Evolutionary conservation across 2,797 vertebrate species (phyloP).

Genomic region (Esox lucius): DNA sequence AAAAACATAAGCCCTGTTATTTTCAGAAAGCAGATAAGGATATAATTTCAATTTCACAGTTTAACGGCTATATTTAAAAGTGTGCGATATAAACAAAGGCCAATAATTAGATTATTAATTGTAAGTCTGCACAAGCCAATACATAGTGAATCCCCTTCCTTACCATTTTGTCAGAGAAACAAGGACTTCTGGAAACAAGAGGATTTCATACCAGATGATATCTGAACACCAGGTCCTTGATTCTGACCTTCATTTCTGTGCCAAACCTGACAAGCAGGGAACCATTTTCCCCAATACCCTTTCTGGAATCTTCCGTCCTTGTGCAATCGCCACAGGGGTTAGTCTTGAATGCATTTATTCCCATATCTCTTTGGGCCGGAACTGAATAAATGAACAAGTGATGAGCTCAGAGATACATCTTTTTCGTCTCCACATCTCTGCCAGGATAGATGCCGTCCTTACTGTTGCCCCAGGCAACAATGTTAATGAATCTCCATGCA

Average conservation of each 20-base stretch:
- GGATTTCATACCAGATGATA: conserved; percentile 4
- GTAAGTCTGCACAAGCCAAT: background rate
- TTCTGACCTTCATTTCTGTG: background rate
- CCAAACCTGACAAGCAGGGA: conserved; percentile 28
- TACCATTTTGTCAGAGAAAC: background rate
- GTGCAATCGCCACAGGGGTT: background rate
- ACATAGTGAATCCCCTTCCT: background rate
- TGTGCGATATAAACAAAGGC: background rate
- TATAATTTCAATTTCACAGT: background rate
- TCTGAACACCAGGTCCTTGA: conserved; percentile 14
- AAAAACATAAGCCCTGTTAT: background rate
- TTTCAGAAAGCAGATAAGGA: background rate
- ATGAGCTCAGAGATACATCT: conserved; percentile 14
- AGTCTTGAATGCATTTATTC: conserved; percentile 4
- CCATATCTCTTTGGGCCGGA: conserved; percentile 8
- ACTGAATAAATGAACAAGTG: conserved; percentile 14
- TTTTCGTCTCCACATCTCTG: conserved; percentile 1
- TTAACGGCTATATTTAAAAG: background rate
- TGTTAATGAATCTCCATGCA: conserved; percentile 36
- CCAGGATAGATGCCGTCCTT: conserved; percentile 1
- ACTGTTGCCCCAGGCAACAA: conserved; percentile 5
- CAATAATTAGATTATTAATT: background rate
- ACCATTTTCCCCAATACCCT: conserved; percentile 21
- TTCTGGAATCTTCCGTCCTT: conserved; percentile 25
- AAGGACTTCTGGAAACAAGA: background rate